Evolutionary conservation across 2,113 vertebrate species (phyloP), one percentile per base, ranked within the genome.

Genomic region (Diadophis punctatus): DNA sequence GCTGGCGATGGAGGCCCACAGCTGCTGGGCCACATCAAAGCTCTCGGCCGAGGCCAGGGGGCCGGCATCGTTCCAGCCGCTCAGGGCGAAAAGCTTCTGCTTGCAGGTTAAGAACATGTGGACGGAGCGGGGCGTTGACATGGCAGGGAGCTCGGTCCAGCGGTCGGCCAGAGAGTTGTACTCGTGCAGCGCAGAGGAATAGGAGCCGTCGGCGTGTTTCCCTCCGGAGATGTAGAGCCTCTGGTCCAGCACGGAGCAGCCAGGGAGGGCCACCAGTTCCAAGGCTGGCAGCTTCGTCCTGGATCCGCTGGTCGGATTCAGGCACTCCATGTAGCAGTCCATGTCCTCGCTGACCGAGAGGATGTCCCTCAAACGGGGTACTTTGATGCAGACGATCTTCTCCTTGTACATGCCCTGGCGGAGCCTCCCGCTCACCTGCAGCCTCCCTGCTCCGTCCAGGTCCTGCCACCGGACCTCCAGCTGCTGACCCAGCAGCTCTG

Each of bases 371-470:
- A 92, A 30, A 23, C 92, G 92, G 9, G 92, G 86, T 43, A 91
- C 90, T 27, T 90, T 91, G 60, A 93, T 58, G 30, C 86, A 93
- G 11, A 93, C 12, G 6, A 91, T 91, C 22, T 16, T 25, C 2
- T 93, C 92, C 60, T 58, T 60, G n/a, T 22, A 93, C 92, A 93
- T 93, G 49, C 92, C 92, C 52, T 8, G 51, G n/a, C 92, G 90
- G 51, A 93, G 92, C 0, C 60, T 86, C n/a, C 86, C 4, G 0
- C 63, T 84, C 20, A 1, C 39, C 39, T 5, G 52, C 39, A 93
- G 43, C 60, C 90, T 48, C 30, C 90, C 60, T 4, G 60, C 90
- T n/a, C 90, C 92, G 0, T 49, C 63, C 0, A 88, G 43, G 8
- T 84, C 56, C 16, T 91, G 43, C 92, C 85, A 87, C 8, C 12